Evolutionary conservation across 2,797 vertebrate genomes (phyloP).

Genomic region (Pristis pectinata): DNA sequence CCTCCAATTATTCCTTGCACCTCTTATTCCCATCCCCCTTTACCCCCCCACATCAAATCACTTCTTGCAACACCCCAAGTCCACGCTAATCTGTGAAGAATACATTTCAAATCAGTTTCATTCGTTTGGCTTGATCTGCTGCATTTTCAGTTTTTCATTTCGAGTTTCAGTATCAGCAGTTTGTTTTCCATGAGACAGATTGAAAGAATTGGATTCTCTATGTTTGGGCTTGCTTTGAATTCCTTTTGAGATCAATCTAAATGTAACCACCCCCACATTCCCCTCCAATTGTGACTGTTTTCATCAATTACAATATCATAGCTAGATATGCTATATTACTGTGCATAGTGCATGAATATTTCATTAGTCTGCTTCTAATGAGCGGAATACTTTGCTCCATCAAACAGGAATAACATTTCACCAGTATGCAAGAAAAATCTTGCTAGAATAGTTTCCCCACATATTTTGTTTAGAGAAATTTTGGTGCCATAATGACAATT

Average conservation of each 20-base stretch:
- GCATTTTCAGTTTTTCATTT: too few relatives aligned
- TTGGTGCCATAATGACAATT: not conserved
- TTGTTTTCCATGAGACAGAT: too few relatives aligned
- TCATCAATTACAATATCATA: not conserved
- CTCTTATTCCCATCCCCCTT: not conserved
- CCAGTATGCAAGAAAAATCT: too few relatives aligned
- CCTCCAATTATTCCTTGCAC: not conserved
- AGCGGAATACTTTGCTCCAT: not conserved
- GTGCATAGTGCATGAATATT: not conserved
- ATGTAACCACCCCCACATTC: not conserved
- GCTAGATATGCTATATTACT: not conserved
- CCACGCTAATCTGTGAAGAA: not conserved
- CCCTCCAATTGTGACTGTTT: not conserved
- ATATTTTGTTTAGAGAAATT: not conserved
- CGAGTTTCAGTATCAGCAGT: too few relatives aligned
- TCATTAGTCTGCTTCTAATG: not conserved
- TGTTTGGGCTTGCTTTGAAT: not conserved
- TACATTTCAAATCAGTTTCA: not conserved
- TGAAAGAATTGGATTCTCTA: too few relatives aligned
- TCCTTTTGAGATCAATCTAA: not conserved
- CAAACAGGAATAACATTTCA: not conserved
- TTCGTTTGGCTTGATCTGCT: too few relatives aligned
- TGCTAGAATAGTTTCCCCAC: too few relatives aligned
- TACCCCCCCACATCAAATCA: not conserved
- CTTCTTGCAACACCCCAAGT: not conserved